Evolutionary conservation across 2,888 invertebrate species (phyloP), one percentile per base, ranked within the genome.

Genomic region (Autographa gamma): DNA sequence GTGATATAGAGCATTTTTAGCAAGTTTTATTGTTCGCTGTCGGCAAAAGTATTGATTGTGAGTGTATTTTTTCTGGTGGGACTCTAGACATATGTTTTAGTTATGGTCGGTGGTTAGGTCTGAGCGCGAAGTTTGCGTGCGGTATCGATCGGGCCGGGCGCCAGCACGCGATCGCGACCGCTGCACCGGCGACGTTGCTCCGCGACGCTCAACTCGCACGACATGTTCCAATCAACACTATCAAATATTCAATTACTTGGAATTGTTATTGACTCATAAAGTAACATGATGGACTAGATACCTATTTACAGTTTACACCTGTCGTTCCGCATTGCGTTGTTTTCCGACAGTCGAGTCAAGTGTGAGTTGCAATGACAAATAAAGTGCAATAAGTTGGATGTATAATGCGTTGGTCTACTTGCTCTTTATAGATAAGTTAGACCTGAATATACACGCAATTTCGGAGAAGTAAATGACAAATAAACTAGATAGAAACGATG

Each of bases 121-220:
- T 88, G 86, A 90, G 90, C 91, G 92, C 91, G 89, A 93, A 92
- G 88, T 92, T 91, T 90, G 92, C 93, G 91, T 90, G 91, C 89
- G 88, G 90, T 94, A 95, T 95, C 93, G 95, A 95, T 94, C 93
- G 90, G 80, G 84, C 83, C 86, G 87, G 87, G 79, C 87, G 87
- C 87, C 83, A 90, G 91, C 95, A 94, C 95, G 95, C 95, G 93
- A 94, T 89, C 90, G 88, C 86, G 88, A 82, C 89, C 89, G 91
- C 89, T 93, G 93, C 93, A 93, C 90, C 90, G 88, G 84, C 84
- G 66, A 79, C 80, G 75, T 70, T 74, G 74, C 78, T 79, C 84
- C 79, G 77, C 79, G 80, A 79, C 83, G 70, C 77, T 76, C 81
- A 77, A 76, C 77, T 65, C 72, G 66, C 78, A 76, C 71, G 69